Conservation (phyloP, 2,797 vertebrate species). For the Onychomys torridus region DNA sequence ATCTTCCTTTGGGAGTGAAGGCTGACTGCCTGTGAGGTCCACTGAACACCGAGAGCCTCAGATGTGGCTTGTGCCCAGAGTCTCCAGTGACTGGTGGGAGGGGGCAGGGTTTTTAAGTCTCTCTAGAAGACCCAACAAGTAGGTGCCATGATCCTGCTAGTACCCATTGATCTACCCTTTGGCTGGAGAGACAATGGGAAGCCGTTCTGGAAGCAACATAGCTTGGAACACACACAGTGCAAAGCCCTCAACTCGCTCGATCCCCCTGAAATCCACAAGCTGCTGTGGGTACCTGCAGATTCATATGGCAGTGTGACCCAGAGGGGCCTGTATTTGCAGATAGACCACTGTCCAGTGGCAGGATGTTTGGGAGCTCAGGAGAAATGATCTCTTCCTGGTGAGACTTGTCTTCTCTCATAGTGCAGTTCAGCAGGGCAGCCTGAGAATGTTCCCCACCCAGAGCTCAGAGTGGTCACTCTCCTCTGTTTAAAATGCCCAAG, state of each 20-base stretch:
- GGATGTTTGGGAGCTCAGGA: background rate
- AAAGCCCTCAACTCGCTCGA: background rate
- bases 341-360: background rate
- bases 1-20: background rate
- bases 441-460: background rate
- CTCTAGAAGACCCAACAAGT: background rate
- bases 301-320: background rate
- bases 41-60: background rate
- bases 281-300: background rate
- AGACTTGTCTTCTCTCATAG: background rate
- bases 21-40: background rate
- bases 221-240: background rate
- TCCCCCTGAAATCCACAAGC: background rate
- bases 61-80: background rate
- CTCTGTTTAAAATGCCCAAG: background rate
- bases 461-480: background rate
- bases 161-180: background rate
- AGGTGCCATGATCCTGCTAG: background rate
- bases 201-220: background rate
- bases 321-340: background rate
- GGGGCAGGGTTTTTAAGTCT: background rate
- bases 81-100: background rate
- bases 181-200: background rate
- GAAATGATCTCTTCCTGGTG: background rate
- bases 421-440: background rate